Percentiles rank a stretch among this genome's conserved stretches.
These are phyloP conservation scores for Saccostrea cuccullata DNA, from an alignment of 1,140 invertebrate genomes.

Conservation along the genomic window DNA sequence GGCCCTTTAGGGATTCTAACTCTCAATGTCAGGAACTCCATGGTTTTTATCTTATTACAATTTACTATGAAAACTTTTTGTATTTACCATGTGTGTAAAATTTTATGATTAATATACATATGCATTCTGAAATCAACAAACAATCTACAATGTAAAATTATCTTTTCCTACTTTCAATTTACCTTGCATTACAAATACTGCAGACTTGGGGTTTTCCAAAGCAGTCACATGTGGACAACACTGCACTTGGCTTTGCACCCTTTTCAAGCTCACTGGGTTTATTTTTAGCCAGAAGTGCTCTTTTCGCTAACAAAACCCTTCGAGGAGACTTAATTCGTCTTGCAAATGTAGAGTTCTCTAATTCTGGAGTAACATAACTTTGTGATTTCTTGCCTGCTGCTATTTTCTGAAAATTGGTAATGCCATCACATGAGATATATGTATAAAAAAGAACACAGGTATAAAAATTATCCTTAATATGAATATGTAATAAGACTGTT, in stretches of 20 bases:
- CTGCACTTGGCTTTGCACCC: slow-evolving; percentile 8
- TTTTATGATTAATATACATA: no score
- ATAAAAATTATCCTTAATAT: no score
- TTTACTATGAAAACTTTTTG: no score
- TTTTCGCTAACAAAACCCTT: slow-evolving; percentile 63
- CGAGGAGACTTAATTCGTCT: slow-evolving; percentile 68
- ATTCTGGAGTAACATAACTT: slow-evolving; percentile 59
- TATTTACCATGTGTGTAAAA: no score
- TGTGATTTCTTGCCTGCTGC: slow-evolving; percentile 16
- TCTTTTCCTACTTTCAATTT: slow-evolving; percentile 17
- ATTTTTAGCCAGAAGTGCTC: slow-evolving; percentile 61
- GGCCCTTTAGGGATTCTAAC: no score
- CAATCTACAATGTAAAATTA: background rate
- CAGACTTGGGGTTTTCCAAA: slow-evolving; percentile 72
- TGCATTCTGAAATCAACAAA: background rate
- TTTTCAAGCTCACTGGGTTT: slow-evolving; percentile 35
- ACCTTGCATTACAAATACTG: slow-evolving; percentile 71
- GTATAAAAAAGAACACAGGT: no score
- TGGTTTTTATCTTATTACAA: no score
- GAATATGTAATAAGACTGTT: no score
- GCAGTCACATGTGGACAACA: slow-evolving; percentile 68
- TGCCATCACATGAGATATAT: no score
- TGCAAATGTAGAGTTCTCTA: slow-evolving; percentile 52
- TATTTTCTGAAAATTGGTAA: slow-evolving; percentile 32
- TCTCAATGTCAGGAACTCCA: no score